Evolutionary conservation across 2,797 vertebrate species (phyloP).

Genomic region (Sciaenops ocellatus): DNA sequence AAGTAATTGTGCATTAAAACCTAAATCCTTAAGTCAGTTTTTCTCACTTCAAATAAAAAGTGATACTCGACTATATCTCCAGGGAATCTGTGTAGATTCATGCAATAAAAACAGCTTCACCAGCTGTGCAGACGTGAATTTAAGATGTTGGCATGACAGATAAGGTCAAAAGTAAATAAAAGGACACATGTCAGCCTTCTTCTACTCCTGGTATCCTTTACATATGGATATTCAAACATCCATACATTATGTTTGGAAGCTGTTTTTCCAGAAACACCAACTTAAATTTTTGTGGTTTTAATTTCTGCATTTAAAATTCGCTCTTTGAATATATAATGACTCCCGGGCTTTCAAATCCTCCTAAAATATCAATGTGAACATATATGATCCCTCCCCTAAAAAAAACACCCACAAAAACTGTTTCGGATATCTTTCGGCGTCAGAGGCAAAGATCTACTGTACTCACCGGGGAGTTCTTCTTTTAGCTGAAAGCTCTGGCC

Average conservation of each 20-base stretch:
- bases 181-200: conserved; percentile 28
- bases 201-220: conserved; percentile 34
- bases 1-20: conserved; percentile 57
- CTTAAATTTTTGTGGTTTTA: background rate
- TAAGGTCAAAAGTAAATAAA: conserved; percentile 63
- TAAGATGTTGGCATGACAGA: conserved; percentile 56
- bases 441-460: conserved; percentile 15
- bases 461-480: conserved; percentile 21
- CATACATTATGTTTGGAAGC: conserved; percentile 28
- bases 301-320: conserved; percentile 9
- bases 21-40: conserved; percentile 44
- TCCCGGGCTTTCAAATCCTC: background rate
- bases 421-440: conserved; percentile 20
- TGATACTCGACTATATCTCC: conserved; percentile 12
- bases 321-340: conserved; percentile 7
- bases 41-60: conserved; percentile 51
- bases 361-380: conserved; percentile 22
- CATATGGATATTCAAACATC: conserved; percentile 28
- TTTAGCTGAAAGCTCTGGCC: conserved; percentile 28
- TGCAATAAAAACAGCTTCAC: conserved; percentile 34
- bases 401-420: background rate
- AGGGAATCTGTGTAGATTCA: conserved; percentile 27
- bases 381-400: background rate
- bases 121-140: conserved; percentile 63
- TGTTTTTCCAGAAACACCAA: conserved; percentile 19